A percentile compares a stretch with the other conserved stretches of the same genome.
Evolutionary conservation across 1,140 invertebrate genomes (phyloP).

Genomic region (Orussus abietinus): DNA sequence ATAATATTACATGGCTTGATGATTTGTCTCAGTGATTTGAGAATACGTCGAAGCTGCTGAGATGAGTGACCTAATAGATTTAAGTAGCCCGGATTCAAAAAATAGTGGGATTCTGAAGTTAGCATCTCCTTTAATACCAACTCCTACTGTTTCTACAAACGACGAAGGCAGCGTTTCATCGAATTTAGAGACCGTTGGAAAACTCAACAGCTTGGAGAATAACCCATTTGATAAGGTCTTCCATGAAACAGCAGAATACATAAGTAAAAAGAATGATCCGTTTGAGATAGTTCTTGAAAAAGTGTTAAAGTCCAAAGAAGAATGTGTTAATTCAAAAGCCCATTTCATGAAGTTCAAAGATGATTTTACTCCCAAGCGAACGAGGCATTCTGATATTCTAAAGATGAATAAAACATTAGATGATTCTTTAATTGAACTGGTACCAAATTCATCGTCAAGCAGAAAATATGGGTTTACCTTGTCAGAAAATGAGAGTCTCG

Average conservation of each 20-base stretch:
- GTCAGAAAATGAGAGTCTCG: constrained; percentile 6
- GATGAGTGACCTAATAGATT: constrained; percentile 40
- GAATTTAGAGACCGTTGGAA: constrained; percentile 9
- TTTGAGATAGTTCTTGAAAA: constrained; percentile 39
- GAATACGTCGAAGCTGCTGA: too few species aligned
- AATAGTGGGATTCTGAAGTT: constrained; percentile 14
- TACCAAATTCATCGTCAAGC: neutral
- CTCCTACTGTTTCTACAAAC: constrained; percentile 14
- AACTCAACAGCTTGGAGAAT: constrained; percentile 29
- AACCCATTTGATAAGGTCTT: constrained; percentile 43
- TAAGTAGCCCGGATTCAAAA: constrained; percentile 27
- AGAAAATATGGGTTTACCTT: neutral
- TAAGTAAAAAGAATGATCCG: constrained; percentile 37
- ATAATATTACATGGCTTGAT: too few species aligned
- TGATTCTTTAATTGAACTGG: constrained; percentile 15
- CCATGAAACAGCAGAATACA: constrained; percentile 33
- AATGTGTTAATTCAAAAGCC: neutral
- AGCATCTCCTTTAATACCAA: constrained; percentile 36
- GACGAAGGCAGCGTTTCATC: neutral
- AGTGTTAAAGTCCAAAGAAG: constrained; percentile 18
- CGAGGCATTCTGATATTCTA: constrained; percentile 16
- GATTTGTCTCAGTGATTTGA: too few species aligned
- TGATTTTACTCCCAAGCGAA: constrained; percentile 16
- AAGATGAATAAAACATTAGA: constrained; percentile 34
- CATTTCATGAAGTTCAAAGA: constrained; percentile 15